Percentiles rank a stretch among this genome's conserved stretches.
Conservation (phyloP, 2,888 invertebrate species). For the Coleophora deauratella region DNA sequence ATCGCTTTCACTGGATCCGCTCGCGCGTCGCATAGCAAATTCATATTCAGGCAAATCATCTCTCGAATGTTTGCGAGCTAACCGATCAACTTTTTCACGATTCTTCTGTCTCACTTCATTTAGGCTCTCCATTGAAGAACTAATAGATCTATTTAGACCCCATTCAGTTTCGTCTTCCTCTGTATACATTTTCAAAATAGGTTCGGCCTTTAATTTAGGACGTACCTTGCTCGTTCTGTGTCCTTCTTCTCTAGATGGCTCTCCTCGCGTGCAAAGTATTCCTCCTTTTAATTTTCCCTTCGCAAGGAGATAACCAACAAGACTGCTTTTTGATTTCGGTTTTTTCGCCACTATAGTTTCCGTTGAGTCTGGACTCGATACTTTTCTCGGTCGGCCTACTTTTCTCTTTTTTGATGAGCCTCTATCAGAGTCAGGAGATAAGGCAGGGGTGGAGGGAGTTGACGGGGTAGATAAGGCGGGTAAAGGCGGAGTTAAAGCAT, state of each 20-base stretch:
- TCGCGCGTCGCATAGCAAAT: slow-evolving; percentile 52
- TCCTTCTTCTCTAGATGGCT: slow-evolving; percentile 65
- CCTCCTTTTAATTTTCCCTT: slow-evolving; percentile 76
- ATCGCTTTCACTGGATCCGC: slow-evolving; percentile 64
- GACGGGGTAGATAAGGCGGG: slow-evolving; percentile 49
- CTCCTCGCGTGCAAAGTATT: slow-evolving; percentile 65
- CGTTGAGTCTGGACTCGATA: slow-evolving; percentile 77
- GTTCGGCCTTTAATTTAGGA: slow-evolving; percentile 82
- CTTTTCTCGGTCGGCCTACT: slow-evolving; percentile 86
- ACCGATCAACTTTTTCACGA: slow-evolving; percentile 59
- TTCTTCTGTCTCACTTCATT: slow-evolving; percentile 68
- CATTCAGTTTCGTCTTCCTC: slow-evolving; percentile 71
- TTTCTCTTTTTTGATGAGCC: slow-evolving; percentile 84
- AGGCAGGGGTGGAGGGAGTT: slow-evolving; percentile 58
- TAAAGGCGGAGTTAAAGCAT: slow-evolving; percentile 77
- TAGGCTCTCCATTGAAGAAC: slow-evolving; percentile 69
- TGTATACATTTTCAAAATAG: slow-evolving; percentile 75
- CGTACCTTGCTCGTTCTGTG: slow-evolving; percentile 76
- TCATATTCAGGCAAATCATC: slow-evolving; percentile 61
- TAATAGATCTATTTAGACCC: slow-evolving; percentile 61
- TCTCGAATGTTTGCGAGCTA: slow-evolving; percentile 62
- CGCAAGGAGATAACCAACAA: slow-evolving; percentile 79
- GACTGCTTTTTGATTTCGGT: slow-evolving; percentile 79
- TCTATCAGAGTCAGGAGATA: slow-evolving; percentile 63
- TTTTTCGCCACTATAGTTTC: slow-evolving; percentile 90